Evolutionary conservation across 2,797 vertebrate species (phyloP).

Genomic region (Coracias cyanogaster): DNA sequence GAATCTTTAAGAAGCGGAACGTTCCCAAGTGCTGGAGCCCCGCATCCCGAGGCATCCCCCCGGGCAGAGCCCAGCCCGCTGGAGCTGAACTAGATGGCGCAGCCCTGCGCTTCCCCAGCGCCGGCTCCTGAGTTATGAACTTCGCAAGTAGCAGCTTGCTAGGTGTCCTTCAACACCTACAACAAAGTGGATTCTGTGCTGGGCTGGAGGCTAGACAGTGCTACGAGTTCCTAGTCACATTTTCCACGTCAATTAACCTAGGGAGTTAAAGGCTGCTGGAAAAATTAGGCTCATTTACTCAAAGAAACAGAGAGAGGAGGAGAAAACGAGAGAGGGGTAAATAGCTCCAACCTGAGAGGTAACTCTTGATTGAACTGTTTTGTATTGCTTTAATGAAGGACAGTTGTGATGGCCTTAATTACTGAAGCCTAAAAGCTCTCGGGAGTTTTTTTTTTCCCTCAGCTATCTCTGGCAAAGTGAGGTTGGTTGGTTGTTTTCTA

Average conservation of each 20-base stretch:
- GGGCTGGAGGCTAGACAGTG: slow-evolving; percentile 74
- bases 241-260: slow-evolving; percentile 79
- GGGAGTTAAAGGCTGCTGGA: slow-evolving; percentile 78
- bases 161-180: slow-evolving; percentile 73
- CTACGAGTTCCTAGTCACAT: slow-evolving; percentile 74
- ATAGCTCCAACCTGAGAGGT: neutral
- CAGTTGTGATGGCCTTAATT: slow-evolving; percentile 25
- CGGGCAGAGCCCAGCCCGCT: slow-evolving; percentile 28
- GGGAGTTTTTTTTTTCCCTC: neutral
- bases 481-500: neutral
- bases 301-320: slow-evolving; percentile 49
- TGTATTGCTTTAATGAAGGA: slow-evolving; percentile 10
- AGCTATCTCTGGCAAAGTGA: slow-evolving; percentile 32
- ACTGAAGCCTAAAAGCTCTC: slow-evolving; percentile 25
- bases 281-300: slow-evolving; percentile 77
- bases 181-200: slow-evolving; percentile 79
- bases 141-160: slow-evolving; percentile 77
- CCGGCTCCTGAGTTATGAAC: slow-evolving; percentile 35
- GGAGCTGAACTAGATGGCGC: slow-evolving; percentile 76
- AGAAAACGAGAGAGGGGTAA: slow-evolving; percentile 35
- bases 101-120: slow-evolving; percentile 23
- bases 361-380: slow-evolving; percentile 12
- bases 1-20: slow-evolving; percentile 63
- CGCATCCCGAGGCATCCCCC: slow-evolving; percentile 64
- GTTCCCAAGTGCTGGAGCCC: slow-evolving; percentile 70